phyloP scores from a whole-genome alignment of 2,797 vertebrate genomes.

The Chloroceryle inda region DNA sequence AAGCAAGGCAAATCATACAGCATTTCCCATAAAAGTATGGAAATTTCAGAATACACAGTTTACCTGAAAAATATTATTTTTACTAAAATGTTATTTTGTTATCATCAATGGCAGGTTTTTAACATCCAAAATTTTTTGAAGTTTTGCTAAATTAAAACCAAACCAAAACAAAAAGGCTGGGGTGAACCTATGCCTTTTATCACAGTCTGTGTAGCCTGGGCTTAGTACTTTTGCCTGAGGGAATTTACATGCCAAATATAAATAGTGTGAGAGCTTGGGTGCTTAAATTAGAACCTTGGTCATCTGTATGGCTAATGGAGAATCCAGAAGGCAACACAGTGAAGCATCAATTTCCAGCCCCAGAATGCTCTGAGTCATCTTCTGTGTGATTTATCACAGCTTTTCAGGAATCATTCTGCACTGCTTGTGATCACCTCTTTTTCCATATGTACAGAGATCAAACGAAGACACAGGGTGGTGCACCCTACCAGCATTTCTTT shows the following conservation, averaged over 20 bases:
- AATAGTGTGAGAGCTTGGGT: background rate
- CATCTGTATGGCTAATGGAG: background rate
- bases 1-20: background rate
- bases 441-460: background rate
- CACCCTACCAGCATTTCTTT: constrained; percentile 1
- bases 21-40: background rate
- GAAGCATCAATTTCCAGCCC: background rate
- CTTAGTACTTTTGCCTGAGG: background rate
- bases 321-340: background rate
- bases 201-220: background rate
- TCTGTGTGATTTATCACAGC: background rate
- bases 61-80: background rate
- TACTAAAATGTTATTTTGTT: background rate
- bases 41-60: background rate
- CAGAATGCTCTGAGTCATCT: constrained; percentile 11
- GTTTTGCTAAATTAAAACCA: background rate
- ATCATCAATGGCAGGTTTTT: background rate
- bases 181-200: background rate
- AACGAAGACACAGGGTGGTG: background rate
- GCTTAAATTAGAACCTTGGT: background rate
- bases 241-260: background rate
- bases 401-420: constrained; percentile 35
- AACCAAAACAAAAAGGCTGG: background rate
- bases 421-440: background rate
- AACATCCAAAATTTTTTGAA: background rate